phyloP scores from a whole-genome alignment of 2,113 vertebrate genomes.

The Bujurquina vittata region DNA sequence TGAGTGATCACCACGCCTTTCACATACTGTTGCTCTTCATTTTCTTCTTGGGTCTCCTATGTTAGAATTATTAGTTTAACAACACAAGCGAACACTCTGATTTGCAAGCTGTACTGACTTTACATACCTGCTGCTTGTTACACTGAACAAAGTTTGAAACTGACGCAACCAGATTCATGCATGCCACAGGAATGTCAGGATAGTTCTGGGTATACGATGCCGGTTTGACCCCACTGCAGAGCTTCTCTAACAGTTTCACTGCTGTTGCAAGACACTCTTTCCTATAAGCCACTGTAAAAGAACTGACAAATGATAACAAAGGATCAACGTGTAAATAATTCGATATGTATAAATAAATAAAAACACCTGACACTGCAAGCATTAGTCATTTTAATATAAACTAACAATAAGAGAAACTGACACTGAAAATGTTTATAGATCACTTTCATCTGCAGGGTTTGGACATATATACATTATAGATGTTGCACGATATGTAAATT shows the following conservation, averaged over 20 bases:
- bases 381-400: too few species aligned
- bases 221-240: slow-evolving; percentile 62
- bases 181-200: slow-evolving; percentile 60
- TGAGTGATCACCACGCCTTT: slow-evolving; percentile 36
- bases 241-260: slow-evolving; percentile 73
- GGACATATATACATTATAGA: too few species aligned
- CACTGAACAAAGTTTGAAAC: slow-evolving; percentile 57
- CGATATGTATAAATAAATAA: too few species aligned
- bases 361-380: too few species aligned
- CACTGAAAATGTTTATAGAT: too few species aligned
- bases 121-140: slow-evolving; percentile 46
- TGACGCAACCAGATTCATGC: slow-evolving; percentile 70
- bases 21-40: background rate
- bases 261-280: slow-evolving; percentile 59
- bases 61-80: background rate
- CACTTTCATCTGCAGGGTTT: too few species aligned
- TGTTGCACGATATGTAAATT: too few species aligned
- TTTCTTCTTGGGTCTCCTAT: slow-evolving; percentile 28
- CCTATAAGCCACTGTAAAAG: slow-evolving; percentile 55
- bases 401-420: too few species aligned
- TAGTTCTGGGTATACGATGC: background rate
- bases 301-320: slow-evolving; percentile 48
- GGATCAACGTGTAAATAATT: too few species aligned
- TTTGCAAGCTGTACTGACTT: background rate
- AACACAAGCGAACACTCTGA: background rate